Base-by-base conservation (phyloP, 1,140 invertebrate genomes). In the Drosophila fuyamai region DNA sequence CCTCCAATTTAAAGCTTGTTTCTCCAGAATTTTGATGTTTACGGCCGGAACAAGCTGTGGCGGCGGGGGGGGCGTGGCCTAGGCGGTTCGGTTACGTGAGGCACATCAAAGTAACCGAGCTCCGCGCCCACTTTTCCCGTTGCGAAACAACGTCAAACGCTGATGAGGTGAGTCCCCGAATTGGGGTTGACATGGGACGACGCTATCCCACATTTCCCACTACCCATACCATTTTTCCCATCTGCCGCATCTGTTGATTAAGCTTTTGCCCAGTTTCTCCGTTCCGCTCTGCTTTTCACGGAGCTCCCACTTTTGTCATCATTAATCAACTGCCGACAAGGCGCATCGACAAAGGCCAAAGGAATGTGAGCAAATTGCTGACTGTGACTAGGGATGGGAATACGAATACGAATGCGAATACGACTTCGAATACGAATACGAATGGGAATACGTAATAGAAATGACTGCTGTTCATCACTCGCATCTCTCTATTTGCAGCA, bases 241-340 rank as follows among this genome's bases (percentile, higher is more conserved):
- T 48, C 65, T 54, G 79, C 76, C 83, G 53, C 79, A 82, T 79
- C 77, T 88, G 79, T 79, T 86, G 82, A 86, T 86, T 86, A 86
- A 88, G 79, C 65, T 71, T 41, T 72, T 54, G 51, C 66, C 66
- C 61, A 66, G 55, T 14, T 27, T 38, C 50, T 46, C 38, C n/a
- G 36, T 51, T 68, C 47, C 62, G 65, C 65, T 68, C 47, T 38
- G 44, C 36, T 48, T 57, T 71, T 16, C 50, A 60, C 58, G 46
- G 60, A 41, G 59, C 61, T 63, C 43, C 77, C 76, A 62, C 83
- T 79, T 83, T 86, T 86, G 83, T 88, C 79, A 83, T 86, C 83
- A 88, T 86, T 86, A 86, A 86, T 86, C 83, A 86, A 77, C 79
- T 80, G 83, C 56, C 76, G 67, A 63, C 83, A 68, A 76, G 76